These are phyloP conservation scores for Artibeus lituratus DNA, from an alignment of 2,797 vertebrate genomes.

Conservation along the genomic window DNA sequence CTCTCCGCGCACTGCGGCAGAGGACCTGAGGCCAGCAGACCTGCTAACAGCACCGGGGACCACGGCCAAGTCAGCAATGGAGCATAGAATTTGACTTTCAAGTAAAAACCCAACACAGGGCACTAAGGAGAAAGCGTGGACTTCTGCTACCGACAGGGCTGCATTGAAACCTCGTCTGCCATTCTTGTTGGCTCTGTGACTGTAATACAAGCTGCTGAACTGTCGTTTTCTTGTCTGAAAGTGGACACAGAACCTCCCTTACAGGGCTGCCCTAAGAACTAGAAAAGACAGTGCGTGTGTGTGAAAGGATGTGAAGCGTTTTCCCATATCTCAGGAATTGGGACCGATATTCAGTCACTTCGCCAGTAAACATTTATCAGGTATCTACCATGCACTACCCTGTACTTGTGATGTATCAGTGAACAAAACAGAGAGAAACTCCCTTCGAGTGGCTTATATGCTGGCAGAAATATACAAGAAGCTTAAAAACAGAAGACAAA, in stretches of 20 bases:
- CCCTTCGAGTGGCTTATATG: background rate
- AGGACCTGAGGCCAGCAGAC: background rate
- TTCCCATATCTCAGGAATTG: background rate
- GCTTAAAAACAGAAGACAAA: background rate
- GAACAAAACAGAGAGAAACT: background rate
- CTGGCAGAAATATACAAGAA: background rate
- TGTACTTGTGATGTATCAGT: background rate
- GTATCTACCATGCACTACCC: background rate
- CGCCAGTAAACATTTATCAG: background rate
- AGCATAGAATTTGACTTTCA: background rate
- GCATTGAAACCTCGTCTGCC: background rate
- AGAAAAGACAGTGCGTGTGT: background rate
- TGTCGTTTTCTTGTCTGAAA: background rate
- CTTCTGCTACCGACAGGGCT: background rate
- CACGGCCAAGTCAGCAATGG: fast-evolving
- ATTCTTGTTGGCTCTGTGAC: background rate
- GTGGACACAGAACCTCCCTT: too few species aligned
- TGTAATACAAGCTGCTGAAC: background rate
- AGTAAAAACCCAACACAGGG: background rate
- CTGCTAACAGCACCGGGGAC: background rate
- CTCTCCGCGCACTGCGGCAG: fast-evolving
- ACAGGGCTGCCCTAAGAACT: background rate
- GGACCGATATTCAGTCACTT: background rate
- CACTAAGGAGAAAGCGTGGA: background rate
- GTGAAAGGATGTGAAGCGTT: background rate